These are phyloP conservation scores for Mugil cephalus DNA, from an alignment of 2,113 vertebrate species.

Conservation along the genomic window DNA sequence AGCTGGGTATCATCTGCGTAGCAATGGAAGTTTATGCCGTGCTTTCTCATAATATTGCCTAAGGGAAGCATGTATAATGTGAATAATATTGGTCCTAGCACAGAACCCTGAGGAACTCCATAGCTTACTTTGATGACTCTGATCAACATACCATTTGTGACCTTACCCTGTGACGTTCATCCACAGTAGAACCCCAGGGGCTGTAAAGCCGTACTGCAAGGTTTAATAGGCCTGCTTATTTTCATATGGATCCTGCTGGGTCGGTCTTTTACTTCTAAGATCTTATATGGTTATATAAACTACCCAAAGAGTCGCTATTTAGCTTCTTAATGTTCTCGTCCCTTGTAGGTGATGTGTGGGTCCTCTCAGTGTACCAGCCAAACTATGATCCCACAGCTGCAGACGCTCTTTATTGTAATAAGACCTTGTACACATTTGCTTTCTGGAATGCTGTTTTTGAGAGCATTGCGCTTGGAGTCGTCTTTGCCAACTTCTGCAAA, in stretches of 20 bases:
- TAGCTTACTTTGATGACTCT: no score
- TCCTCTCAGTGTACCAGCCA: constrained; percentile 75
- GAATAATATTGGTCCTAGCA: no score
- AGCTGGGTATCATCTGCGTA: no score
- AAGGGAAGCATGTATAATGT: no score
- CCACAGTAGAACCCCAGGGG: not conserved
- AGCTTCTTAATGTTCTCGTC: not conserved
- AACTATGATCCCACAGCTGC: constrained; percentile 62
- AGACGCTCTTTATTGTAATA: constrained; percentile 67
- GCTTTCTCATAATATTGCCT: no score
- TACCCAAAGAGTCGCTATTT: no score
- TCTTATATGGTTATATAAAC: no score
- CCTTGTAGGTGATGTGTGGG: constrained; percentile 68
- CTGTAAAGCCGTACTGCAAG: not conserved
- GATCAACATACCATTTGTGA: constrained; percentile 16
- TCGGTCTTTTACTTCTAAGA: not conserved
- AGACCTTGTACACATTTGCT: constrained; percentile 73
- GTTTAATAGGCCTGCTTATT: rapidly evolving
- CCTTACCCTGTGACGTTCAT: not conserved
- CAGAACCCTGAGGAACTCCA: no score
- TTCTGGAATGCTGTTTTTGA: constrained; percentile 59
- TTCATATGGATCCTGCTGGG: not conserved
- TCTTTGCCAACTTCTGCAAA: not conserved
- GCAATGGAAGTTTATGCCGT: no score
- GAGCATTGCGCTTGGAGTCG: rapidly evolving